Base-by-base conservation (phyloP, 2,113 vertebrate genomes). In the Phrynocephalus versicolor region DNA sequence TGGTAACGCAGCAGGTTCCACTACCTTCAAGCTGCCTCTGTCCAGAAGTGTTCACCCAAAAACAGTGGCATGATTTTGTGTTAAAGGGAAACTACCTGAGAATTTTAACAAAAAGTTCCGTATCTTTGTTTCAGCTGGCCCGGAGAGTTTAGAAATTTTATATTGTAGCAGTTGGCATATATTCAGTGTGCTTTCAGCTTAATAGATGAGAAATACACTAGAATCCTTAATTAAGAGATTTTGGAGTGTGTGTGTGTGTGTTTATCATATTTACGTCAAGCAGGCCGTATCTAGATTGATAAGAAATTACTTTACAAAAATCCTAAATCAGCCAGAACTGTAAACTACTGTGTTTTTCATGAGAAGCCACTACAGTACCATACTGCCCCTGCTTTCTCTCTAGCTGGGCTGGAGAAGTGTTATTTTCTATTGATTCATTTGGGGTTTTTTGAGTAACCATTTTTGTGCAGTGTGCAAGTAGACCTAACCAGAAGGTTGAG, bases 261-360 rank as follows among this genome's bases (percentile, higher is more conserved):
- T 82, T 79, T 74, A 1, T 0, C 76, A 39, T 74, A 64, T 82
- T 13, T 83, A 83, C 75, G 88, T 93, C 81, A n/a, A 87, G 25
- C 82, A 88, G 55, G n/a, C n/a, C n/a, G n/a, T 85, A 72, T 57
- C 0, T 82, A 87, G 85, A 87, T 58, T 90, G 89, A 86, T 91
- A 87, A 83, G 79, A 87, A 65, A 87, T 39, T 39, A 62, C 58
- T 39, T 33, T 33, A 33, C 33, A 79, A 64, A 64, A 15, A 67
- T 15, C 78, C 78, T 14, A 65, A 41, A 33, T 18, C 30, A 15
- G 45, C 45, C 25, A 15, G 37, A 41, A 60, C 25, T 13, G 33
- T n/a, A 58, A 77, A 33, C 51, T 15, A 58, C 27, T 45, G 14
- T 16, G 72, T 9, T 25, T 39, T 45, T 41, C 23, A 27, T 57